A percentile compares a stretch with the other conserved stretches of the same genome.
phyloP scores from a whole-genome alignment of 2,797 vertebrate genomes.

The Acanthurus lineatus region DNA sequence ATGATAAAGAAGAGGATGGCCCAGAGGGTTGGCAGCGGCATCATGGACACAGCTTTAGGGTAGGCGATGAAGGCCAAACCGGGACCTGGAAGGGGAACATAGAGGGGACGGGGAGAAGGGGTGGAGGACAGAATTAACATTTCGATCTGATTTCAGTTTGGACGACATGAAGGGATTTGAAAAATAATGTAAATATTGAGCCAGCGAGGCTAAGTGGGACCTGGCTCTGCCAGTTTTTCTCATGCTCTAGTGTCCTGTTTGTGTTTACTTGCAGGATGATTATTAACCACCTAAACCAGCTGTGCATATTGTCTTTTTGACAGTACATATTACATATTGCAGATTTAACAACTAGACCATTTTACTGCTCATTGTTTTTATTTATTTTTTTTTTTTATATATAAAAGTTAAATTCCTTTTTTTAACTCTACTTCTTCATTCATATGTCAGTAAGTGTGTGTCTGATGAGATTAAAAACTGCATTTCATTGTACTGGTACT shows the following conservation, averaged over 20 bases:
- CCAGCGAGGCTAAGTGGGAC: slow-evolving; percentile 21
- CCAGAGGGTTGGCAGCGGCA: slow-evolving; percentile 98
- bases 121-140: slow-evolving; percentile 73
- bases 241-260: slow-evolving; percentile 18
- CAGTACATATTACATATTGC: not conserved
- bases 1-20: slow-evolving; percentile 99
- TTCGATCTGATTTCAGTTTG: slow-evolving; percentile 61
- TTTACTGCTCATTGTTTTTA: not conserved
- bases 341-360: not conserved
- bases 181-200: slow-evolving; percentile 29
- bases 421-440: not conserved
- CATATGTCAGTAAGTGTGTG: not conserved
- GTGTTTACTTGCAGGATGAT: slow-evolving; percentile 39
- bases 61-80: slow-evolving; percentile 99
- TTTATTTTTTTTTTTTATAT: not conserved
- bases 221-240: slow-evolving; percentile 13
- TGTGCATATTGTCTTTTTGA: not conserved
- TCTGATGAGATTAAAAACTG: not conserved
- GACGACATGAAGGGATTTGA: slow-evolving; percentile 52
- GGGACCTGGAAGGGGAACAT: slow-evolving; percentile 89
- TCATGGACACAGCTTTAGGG: slow-evolving; percentile 99
- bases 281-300: slow-evolving; percentile 28
- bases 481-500: slow-evolving; percentile 12
- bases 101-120: slow-evolving; percentile 77
- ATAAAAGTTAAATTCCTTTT: not conserved